Evolutionary conservation across 1,140 invertebrate genomes (phyloP).

Genomic region (Heliconius congener): DNA sequence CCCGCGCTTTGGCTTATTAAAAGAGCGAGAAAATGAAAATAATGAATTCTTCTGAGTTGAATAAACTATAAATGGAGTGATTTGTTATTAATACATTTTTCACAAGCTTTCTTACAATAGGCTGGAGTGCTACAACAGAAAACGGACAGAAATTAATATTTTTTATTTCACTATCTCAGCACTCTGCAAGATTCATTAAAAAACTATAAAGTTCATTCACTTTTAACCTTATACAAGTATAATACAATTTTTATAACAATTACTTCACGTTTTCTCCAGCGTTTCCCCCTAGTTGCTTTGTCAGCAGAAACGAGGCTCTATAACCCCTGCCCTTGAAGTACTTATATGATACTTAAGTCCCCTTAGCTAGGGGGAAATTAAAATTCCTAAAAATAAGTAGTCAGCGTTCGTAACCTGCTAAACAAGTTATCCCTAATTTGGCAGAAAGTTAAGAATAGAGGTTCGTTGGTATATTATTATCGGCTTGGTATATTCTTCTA

Average conservation of each 20-base stretch:
- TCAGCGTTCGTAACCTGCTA: background rate
- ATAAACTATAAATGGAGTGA: too few species aligned
- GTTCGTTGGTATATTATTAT: background rate
- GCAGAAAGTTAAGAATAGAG: background rate
- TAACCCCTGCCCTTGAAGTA: constrained; percentile 11
- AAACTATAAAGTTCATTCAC: background rate
- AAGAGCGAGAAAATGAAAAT: too few species aligned
- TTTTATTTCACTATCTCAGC: background rate
- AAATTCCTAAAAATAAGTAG: constrained; percentile 14
- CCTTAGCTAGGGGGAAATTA: constrained; percentile 4
- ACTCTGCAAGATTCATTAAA: background rate
- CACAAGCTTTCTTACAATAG: too few species aligned
- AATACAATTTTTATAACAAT: constrained; percentile 8
- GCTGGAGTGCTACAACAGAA: too few species aligned
- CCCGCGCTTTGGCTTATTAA: too few species aligned
- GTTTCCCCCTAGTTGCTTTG: background rate
- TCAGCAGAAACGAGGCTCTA: constrained; percentile 6
- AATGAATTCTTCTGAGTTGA: background rate
- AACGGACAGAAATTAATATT: too few species aligned
- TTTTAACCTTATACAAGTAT: background rate
- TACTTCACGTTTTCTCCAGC: background rate
- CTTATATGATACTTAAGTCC: constrained; percentile 10
- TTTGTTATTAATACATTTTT: too few species aligned
- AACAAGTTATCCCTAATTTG: constrained; percentile 11
- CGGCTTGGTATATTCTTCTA: background rate